phyloP scores from a whole-genome alignment of 2,113 vertebrate species.

The Lophochroa leadbeateri region DNA sequence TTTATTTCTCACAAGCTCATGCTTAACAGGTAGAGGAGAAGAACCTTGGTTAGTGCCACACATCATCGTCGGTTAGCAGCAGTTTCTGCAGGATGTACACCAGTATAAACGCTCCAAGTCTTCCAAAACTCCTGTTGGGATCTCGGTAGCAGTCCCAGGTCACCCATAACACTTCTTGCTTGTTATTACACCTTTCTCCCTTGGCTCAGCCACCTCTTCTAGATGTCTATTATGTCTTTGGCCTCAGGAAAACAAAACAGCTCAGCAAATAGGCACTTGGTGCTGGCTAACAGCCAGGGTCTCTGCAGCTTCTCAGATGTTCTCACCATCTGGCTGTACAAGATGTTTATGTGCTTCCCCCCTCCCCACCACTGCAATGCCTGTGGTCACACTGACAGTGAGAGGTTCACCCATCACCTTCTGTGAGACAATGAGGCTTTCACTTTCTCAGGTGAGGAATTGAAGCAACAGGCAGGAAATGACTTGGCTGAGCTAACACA shows the following conservation, averaged over 20 bases:
- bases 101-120: background rate
- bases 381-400: background rate
- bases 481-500: rapidly evolving
- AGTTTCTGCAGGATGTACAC: background rate
- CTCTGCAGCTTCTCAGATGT: background rate
- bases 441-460: background rate
- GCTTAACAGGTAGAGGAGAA: background rate
- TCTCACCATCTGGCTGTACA: background rate
- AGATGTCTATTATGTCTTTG: background rate
- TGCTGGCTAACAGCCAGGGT: background rate
- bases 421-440: background rate
- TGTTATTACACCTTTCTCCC: background rate
- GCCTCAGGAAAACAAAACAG: background rate
- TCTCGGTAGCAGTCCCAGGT: background rate
- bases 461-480: background rate
- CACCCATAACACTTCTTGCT: background rate
- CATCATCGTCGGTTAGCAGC: rapidly evolving
- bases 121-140: background rate
- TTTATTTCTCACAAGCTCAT: background rate
- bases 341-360: background rate
- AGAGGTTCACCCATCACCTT: background rate
- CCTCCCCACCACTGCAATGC: background rate
- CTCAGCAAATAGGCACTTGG: background rate
- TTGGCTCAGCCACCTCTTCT: background rate
- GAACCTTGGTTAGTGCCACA: background rate